Base-by-base conservation (phyloP, 2,797 vertebrate species). In the Peromyscus eremicus region DNA sequence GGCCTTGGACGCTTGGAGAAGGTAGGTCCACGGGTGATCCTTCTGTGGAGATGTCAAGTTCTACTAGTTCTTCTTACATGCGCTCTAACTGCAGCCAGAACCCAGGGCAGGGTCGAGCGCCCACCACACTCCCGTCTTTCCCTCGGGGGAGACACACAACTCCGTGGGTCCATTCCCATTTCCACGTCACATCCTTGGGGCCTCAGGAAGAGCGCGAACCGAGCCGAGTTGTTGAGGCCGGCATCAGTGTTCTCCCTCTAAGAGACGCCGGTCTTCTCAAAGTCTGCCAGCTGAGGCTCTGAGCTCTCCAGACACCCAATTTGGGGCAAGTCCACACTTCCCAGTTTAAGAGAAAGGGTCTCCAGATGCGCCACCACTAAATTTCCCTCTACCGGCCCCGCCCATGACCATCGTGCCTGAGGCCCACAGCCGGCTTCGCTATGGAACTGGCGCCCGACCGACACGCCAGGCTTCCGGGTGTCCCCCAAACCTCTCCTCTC, bases 381-480 rank as follows among this genome's bases (percentile, higher is more conserved):
- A 49, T 19, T 68, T 60, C 40, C 43, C 29, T 34, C 89, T 40
- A 60, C 12, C 34, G 5, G 64, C 60, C 62, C 43, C 0, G 57
- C 80, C 68, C 57, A 2, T 19, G 64, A 37, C 68, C 81, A 23
- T n/a, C 66, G 29, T 19, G 80, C 64, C 71, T 40, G 70, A 32
- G 62, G 60, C 84, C 60, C 93, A 81, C 52, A 57, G 76, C 34
- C 60, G 37, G 57, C 43, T 75, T 68, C 46, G n/a, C 87, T 90
- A 49, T 49, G 52, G 75, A 85, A 49, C 83, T 25, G 37, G 77
- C 27, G 46, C 83, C 16, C 62, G 64, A 46, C 57, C 27, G 49
- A 90, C 86, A 80, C 17, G n/a, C 40, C 75, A 27, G 60, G 86
- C 95, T 97, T 97, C 97, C 94, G 94, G 89, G 88, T 92, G 88